Evolutionary conservation across 2,888 invertebrate species (phyloP).

Genomic region (Ctenicera cuprea): DNA sequence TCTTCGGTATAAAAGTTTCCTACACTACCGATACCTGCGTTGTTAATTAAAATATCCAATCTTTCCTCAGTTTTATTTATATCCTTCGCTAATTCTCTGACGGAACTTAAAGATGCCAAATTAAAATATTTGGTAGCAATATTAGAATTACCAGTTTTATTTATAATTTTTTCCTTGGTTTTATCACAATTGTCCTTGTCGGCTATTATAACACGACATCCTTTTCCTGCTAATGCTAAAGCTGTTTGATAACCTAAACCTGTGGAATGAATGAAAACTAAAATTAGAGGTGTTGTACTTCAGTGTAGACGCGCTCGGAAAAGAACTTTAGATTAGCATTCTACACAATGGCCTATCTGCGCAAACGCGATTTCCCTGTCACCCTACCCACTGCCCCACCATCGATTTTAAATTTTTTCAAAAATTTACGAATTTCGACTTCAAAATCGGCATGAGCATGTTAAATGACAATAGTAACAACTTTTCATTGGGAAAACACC

Average conservation of each 20-base stretch:
- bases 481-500: no score
- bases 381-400: no score
- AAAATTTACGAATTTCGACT: no score
- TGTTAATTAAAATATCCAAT: constrained; percentile 78
- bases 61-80: constrained; percentile 74
- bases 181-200: constrained; percentile 68
- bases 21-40: constrained; percentile 73
- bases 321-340: no score
- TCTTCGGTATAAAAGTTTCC: constrained; percentile 74
- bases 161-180: constrained; percentile 59
- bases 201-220: constrained; percentile 74
- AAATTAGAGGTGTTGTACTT: no score
- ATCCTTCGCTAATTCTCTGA: constrained; percentile 76
- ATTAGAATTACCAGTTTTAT: constrained; percentile 63
- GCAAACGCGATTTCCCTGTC: no score
- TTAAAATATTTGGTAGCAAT: constrained; percentile 72
- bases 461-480: no score
- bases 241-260: constrained; percentile 73
- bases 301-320: no score
- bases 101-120: constrained; percentile 73
- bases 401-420: no score
- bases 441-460: no score
- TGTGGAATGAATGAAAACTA: constrained; percentile 45
- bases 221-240: constrained; percentile 71
- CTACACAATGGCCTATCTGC: no score